These are phyloP conservation scores for Falco berigora DNA, from an alignment of 2,797 vertebrate genomes.

Conservation along the genomic window DNA sequence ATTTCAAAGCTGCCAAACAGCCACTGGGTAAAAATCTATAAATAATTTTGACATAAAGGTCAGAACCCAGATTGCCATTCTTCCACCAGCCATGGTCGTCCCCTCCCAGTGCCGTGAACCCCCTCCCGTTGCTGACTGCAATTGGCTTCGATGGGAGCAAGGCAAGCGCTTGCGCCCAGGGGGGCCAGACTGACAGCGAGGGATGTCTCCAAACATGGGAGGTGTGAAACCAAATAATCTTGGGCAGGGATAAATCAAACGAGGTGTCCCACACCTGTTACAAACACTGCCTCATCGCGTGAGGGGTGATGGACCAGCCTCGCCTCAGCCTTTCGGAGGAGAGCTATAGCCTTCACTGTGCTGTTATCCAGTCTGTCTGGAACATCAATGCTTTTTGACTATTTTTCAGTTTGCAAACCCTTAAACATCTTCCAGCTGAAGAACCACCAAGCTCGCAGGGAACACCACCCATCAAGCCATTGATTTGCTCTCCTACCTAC, in stretches of 20 bases:
- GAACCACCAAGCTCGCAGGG: not conserved
- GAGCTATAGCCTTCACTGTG: not conserved
- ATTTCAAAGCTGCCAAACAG: not conserved
- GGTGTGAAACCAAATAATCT: not conserved
- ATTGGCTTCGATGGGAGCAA: not conserved
- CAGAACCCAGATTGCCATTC: not conserved
- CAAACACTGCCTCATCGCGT: fast-evolving
- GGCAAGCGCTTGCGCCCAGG: fast-evolving
- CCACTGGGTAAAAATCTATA: not conserved
- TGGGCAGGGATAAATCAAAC: not conserved
- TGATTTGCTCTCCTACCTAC: not conserved
- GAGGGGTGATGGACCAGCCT: not conserved
- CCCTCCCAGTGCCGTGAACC: not conserved
- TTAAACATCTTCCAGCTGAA: not conserved
- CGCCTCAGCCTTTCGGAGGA: not conserved
- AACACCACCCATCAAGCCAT: not conserved
- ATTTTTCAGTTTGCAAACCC: not conserved
- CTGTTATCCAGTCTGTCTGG: not conserved
- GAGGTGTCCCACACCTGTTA: no score
- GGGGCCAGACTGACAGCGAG: not conserved
- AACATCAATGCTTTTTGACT: not conserved
- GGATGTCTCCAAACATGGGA: not conserved
- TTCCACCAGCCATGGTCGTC: not conserved
- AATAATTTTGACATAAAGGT: not conserved
- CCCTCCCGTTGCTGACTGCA: not conserved